phyloP scores from a whole-genome alignment of 1,140 invertebrate genomes.

The Procambarus virginalis region DNA sequence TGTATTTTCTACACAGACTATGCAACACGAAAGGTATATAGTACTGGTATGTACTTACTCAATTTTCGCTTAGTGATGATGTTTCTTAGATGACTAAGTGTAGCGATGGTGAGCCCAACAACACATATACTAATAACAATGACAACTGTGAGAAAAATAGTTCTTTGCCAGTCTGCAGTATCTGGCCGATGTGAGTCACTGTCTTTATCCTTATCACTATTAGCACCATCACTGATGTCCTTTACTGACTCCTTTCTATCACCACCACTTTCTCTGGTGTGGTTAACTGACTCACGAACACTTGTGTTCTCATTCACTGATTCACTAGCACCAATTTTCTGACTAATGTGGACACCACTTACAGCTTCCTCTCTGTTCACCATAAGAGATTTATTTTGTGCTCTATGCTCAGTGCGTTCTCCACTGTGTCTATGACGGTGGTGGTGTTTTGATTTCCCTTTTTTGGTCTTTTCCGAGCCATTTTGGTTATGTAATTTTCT shows the following conservation, averaged over 20 bases:
- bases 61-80: conserved; percentile 30
- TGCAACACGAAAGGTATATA: neutral
- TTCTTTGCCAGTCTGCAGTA: conserved; percentile 38
- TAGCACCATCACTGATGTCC: conserved; percentile 46
- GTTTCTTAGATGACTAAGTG: conserved; percentile 54
- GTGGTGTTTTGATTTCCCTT: conserved; percentile 21
- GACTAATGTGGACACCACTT: conserved; percentile 34
- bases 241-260: conserved; percentile 5
- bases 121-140: conserved; percentile 46
- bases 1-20: neutral
- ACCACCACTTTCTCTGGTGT: conserved; percentile 16
- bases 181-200: conserved; percentile 26
- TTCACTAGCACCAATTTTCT: conserved; percentile 50
- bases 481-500: neutral
- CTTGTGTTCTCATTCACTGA: neutral
- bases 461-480: conserved; percentile 33
- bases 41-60: conserved; percentile 47
- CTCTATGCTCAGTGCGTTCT: conserved; percentile 1
- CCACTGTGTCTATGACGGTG: conserved; percentile 51
- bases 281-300: neutral
- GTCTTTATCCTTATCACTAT: conserved; percentile 37
- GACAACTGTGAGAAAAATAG: conserved; percentile 32
- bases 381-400: conserved; percentile 20
- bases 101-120: conserved; percentile 31
- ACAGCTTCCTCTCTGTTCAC: conserved; percentile 1